Evolutionary conservation across 2,113 vertebrate genomes (phyloP).

Genomic region (Sakesphorus luctuosus): DNA sequence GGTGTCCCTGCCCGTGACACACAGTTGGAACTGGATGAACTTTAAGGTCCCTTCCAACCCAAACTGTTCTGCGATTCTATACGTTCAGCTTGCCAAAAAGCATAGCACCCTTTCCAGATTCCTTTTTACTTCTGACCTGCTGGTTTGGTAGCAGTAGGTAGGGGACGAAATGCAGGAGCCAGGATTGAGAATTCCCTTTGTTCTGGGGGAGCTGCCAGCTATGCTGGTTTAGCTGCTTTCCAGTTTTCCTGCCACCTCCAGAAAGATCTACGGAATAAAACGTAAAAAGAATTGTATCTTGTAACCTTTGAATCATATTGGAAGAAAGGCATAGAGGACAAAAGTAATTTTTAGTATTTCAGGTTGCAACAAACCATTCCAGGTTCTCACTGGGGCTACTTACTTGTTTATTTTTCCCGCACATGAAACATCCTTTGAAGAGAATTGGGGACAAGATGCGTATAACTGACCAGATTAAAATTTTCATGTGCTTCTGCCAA

Average conservation of each 20-base stretch:
- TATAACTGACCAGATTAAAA: slow-evolving; percentile 68
- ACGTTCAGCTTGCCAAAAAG: background rate
- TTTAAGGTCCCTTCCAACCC: background rate
- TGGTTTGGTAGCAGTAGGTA: background rate
- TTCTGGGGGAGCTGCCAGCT: background rate
- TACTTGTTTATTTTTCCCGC: background rate
- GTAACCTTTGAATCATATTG: background rate
- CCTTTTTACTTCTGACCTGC: background rate
- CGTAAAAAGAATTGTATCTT: background rate
- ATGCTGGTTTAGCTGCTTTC: background rate
- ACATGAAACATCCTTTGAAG: background rate
- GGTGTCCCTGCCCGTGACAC: background rate
- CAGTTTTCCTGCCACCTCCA: background rate
- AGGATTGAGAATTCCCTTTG: background rate
- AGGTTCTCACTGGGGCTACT: background rate
- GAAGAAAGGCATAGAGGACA: background rate
- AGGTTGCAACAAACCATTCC: background rate
- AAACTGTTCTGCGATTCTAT: background rate
- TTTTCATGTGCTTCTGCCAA: slow-evolving; percentile 68
- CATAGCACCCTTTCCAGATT: background rate
- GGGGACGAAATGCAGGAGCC: background rate
- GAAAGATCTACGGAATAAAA: background rate
- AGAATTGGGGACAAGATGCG: background rate
- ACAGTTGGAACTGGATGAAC: rapidly evolving
- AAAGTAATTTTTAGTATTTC: background rate